Percentiles rank a stretch among this genome's conserved stretches.
Evolutionary conservation across 2,113 vertebrate species (phyloP).

Genomic region (Pycnonotus jocosus): DNA sequence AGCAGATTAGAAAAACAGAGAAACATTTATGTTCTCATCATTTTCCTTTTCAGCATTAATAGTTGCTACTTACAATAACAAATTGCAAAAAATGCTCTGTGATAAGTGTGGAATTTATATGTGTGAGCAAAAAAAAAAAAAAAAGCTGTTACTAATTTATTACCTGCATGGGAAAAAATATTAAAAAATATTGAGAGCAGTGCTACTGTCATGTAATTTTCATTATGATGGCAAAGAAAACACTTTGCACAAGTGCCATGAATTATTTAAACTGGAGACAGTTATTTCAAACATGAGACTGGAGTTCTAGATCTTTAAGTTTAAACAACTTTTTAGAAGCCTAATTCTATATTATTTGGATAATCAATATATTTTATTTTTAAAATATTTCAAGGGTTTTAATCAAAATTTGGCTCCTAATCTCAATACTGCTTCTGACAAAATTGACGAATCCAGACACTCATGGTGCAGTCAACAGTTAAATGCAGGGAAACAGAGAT

Average conservation of each 20-base stretch:
- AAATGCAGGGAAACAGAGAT: background rate
- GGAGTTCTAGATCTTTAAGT: background rate
- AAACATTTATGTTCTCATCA: background rate
- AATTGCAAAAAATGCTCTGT: background rate
- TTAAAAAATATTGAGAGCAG: background rate
- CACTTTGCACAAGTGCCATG: background rate
- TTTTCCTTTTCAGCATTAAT: background rate
- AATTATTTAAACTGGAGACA: background rate
- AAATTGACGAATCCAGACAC: background rate
- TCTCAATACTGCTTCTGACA: background rate
- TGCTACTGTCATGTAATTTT: background rate
- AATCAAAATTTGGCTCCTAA: background rate
- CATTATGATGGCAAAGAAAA: background rate
- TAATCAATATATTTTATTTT: background rate
- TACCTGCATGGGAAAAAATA: background rate
- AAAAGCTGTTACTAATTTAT: background rate
- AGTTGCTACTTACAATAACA: background rate
- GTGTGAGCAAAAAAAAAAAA: background rate
- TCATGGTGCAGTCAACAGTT: background rate
- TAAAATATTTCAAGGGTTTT: background rate
- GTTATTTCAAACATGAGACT: background rate
- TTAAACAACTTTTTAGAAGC: background rate
- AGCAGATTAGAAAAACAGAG: background rate
- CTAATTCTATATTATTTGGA: background rate
- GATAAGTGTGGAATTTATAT: background rate